phyloP scores from a whole-genome alignment of 2,888 invertebrate species.

The Rambutsinella grinnellia region DNA sequence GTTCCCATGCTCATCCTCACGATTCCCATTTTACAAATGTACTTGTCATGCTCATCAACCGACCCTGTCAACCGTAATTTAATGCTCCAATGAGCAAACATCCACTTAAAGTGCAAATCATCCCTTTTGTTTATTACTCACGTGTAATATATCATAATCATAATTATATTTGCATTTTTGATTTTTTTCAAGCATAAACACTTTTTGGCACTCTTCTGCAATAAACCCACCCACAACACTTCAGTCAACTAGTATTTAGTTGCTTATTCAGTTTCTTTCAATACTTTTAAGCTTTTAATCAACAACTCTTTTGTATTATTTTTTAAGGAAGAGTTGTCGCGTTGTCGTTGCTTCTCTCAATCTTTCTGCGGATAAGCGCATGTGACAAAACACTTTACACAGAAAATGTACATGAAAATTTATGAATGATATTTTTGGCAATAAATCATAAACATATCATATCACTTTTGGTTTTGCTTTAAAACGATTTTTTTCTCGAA shows the following conservation, averaged over 20 bases:
- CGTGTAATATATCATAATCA: constrained; percentile 38
- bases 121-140: constrained; percentile 39
- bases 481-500: neutral
- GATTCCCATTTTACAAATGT: constrained; percentile 22
- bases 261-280: too few relatives aligned
- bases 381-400: neutral
- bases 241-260: neutral
- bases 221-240: neutral
- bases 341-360: too few relatives aligned
- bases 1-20: constrained; percentile 4
- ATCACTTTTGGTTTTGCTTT: neutral
- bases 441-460: neutral
- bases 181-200: too few relatives aligned
- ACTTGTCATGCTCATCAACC: constrained; percentile 41
- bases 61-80: constrained; percentile 46
- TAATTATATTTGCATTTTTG: neutral
- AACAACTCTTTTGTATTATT: neutral
- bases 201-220: neutral
- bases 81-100: constrained; percentile 47
- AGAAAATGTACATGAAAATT: neutral
- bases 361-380: neutral
- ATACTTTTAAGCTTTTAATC: too few relatives aligned
- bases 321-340: neutral
- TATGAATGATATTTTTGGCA: neutral
- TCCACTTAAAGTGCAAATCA: constrained; percentile 53